Conservation (phyloP, 2,113 vertebrate genomes). For the Callorhinus ursinus region DNA sequence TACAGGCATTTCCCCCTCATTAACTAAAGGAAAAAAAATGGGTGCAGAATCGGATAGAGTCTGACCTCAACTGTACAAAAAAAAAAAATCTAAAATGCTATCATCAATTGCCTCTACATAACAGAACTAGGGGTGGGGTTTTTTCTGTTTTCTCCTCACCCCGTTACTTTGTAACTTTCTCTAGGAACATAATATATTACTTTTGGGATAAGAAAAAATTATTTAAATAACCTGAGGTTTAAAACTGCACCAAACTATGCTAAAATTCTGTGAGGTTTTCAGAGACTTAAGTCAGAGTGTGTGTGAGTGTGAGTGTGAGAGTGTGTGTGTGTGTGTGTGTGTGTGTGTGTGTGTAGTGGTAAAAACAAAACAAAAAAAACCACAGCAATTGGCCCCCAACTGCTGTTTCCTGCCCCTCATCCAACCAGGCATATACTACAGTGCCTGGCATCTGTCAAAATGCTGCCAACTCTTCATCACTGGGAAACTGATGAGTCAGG, state of each 20-base stretch:
- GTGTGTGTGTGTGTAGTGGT: background rate
- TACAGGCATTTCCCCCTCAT: constrained; percentile 45
- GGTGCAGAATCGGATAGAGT: constrained; percentile 35
- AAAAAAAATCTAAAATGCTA: constrained; percentile 38
- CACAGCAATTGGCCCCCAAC: background rate
- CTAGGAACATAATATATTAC: background rate
- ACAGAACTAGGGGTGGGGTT: background rate
- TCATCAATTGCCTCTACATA: background rate
- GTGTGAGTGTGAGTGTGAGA: too few relatives aligned
- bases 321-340: background rate
- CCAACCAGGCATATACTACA: background rate
- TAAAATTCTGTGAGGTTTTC: constrained; percentile 51
- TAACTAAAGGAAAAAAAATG: constrained; percentile 24
- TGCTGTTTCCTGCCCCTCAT: background rate
- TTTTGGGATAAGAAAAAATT: constrained; percentile 20
- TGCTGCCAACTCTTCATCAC: constrained; percentile 8
- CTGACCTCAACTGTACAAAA: constrained; percentile 55
- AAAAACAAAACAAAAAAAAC: background rate
- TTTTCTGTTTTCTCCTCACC: background rate
- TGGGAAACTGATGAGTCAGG: constrained; percentile 46
- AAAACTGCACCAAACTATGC: constrained; percentile 40
- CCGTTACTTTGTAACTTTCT: background rate
- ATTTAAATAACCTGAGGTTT: constrained; percentile 50
- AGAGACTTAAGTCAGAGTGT: background rate
- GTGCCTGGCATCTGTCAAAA: constrained; percentile 16